Evolutionary conservation across 2,888 invertebrate species (phyloP).

Genomic region (Ischnus inquisitorius): DNA sequence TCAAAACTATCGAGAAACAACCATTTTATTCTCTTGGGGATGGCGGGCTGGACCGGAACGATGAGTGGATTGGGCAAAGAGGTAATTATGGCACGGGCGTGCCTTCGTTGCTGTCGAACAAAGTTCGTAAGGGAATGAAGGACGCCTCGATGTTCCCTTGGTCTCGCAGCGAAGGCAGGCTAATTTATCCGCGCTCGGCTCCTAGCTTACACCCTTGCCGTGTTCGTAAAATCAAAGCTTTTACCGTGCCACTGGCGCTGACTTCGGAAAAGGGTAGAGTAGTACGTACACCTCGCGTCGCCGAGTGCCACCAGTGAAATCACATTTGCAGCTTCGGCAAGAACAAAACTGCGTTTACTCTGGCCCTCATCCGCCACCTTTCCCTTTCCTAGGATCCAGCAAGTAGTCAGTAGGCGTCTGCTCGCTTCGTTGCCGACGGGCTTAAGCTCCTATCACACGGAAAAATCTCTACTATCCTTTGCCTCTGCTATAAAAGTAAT

Average conservation of each 20-base stretch:
- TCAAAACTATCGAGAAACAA: conserved; percentile 23
- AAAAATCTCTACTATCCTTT: conserved; percentile 15
- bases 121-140: conserved; percentile 55
- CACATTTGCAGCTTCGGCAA: conserved; percentile 63
- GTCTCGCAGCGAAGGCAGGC: conserved; percentile 12
- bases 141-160: conserved; percentile 34
- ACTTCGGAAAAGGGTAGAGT: conserved; percentile 21
- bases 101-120: conserved; percentile 50
- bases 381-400: conserved; percentile 25
- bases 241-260: conserved; percentile 51
- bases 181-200: conserved; percentile 59
- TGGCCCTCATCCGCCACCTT: conserved; percentile 42
- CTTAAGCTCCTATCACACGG: conserved; percentile 55
- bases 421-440: conserved; percentile 45
- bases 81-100: conserved; percentile 64
- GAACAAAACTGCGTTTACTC: conserved; percentile 62
- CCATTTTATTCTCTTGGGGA: conserved; percentile 44
- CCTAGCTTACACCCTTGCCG: conserved; percentile 41
- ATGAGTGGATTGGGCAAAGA: conserved; percentile 53
- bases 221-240: conserved; percentile 68
- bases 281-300: conserved; percentile 14
- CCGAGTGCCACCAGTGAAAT: conserved; percentile 55
- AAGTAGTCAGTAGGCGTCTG: conserved; percentile 34
- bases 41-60: neutral
- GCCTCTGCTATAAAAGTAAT: neutral